phyloP scores from a whole-genome alignment of 53 echinoderm and acorn worm species.

The Henricia sp. region DNA sequence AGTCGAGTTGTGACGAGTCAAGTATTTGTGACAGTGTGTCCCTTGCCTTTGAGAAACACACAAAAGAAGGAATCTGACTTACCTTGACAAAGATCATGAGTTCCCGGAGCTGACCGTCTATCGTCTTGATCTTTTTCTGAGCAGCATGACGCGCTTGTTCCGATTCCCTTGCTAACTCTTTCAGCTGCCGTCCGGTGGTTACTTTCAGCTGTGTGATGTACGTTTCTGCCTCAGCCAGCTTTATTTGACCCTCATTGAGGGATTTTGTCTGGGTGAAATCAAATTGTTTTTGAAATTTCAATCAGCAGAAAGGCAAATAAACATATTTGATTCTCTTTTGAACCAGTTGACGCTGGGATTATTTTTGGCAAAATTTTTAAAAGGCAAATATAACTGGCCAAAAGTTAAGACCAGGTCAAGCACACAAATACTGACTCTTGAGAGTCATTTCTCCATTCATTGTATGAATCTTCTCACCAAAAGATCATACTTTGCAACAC shows the following conservation, averaged over 20 bases:
- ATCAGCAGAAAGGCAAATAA: neutral
- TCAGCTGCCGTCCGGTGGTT: conserved; percentile 79
- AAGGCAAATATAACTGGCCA: no score
- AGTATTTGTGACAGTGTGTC: no score
- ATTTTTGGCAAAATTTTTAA: no score
- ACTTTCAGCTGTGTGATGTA: conserved; percentile 76
- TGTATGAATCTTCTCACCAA: no score
- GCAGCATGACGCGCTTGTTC: conserved; percentile 79
- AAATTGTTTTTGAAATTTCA: neutral
- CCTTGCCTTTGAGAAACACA: no score
- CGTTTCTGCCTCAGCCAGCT: conserved; percentile 79
- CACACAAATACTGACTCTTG: no score
- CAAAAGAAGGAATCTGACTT: neutral
- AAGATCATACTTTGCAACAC: no score
- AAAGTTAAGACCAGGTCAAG: no score
- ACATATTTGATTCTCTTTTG: neutral
- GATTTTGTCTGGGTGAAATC: conserved; percentile 38
- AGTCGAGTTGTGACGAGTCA: no score
- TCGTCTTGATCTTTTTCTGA: conserved; percentile 69
- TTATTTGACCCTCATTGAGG: conserved; percentile 55
- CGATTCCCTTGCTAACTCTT: conserved; percentile 76
- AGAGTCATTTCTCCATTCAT: no score
- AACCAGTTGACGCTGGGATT: no score
- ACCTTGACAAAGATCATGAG: conserved; percentile 77
- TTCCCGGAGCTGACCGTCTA: conserved; percentile 51